Evolutionary conservation across 2,113 vertebrate genomes (phyloP).

Genomic region (Arvicanthis niloticus): DNA sequence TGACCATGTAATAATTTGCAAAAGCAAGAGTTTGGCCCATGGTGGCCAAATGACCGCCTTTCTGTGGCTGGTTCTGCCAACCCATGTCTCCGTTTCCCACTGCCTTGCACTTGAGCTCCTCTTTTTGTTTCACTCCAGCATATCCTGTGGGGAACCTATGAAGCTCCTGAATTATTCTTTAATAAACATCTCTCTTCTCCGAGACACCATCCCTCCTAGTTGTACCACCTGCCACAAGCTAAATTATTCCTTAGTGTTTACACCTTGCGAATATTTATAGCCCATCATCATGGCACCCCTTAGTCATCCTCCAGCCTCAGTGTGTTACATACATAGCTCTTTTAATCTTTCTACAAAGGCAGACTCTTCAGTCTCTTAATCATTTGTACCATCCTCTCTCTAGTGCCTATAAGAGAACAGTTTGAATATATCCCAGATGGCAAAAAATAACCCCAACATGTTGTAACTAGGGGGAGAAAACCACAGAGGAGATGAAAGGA

Average conservation of each 20-base stretch:
- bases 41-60: not conserved
- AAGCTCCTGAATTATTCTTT: not conserved
- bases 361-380: conserved; percentile 18
- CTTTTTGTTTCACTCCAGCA: not conserved
- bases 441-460: conserved; percentile 77
- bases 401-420: conserved; percentile 57
- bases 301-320: conserved; percentile 52
- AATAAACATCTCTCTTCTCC: conserved; percentile 43
- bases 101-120: not conserved
- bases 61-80: not conserved
- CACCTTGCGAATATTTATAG: conserved; percentile 77
- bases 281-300: not conserved
- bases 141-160: not conserved
- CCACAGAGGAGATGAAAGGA: conserved; percentile 73
- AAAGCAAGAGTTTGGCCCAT: not conserved
- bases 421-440: conserved; percentile 71
- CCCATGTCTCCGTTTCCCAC: not conserved
- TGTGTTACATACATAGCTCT: conserved; percentile 9
- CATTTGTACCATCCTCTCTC: conserved; percentile 2
- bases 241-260: conserved; percentile 70
- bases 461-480: conserved; percentile 64
- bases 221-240: conserved; percentile 65
- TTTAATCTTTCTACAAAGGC: conserved; percentile 52
- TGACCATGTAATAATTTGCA: not conserved
- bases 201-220: not conserved